phyloP scores from a whole-genome alignment of 2,888 invertebrate species.

The Endotricha flammealis region DNA sequence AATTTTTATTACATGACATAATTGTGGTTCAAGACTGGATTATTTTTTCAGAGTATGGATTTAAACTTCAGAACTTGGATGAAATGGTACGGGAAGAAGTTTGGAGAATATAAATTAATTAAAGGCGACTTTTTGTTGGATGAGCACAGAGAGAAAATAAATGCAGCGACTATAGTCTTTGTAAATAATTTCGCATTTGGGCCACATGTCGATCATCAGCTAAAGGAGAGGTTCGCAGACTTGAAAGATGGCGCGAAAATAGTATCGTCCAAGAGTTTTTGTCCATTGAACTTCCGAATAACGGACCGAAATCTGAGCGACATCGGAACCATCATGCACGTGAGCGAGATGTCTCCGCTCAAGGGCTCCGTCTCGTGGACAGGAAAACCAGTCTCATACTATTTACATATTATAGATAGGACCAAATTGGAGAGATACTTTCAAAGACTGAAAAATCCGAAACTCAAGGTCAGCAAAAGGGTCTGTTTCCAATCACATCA shows the following conservation, averaged over 20 bases:
- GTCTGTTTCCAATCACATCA: constrained; percentile 69
- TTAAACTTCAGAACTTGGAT: constrained; percentile 95
- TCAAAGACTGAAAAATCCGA: constrained; percentile 94
- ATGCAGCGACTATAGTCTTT: constrained; percentile 96
- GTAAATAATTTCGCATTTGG: constrained; percentile 99
- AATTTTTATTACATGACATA: too few relatives aligned
- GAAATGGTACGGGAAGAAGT: constrained; percentile 98
- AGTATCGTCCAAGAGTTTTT: constrained; percentile 99
- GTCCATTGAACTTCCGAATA: constrained; percentile 98
- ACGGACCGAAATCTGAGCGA: constrained; percentile 98
- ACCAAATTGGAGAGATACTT: constrained; percentile 98
- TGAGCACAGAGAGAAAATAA: constrained; percentile 95
- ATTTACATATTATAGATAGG: constrained; percentile 98
- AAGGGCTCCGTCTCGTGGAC: constrained; percentile 99
- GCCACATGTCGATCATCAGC: constrained; percentile 96
- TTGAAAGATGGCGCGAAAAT: constrained; percentile 96
- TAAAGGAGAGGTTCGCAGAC: constrained; percentile 97
- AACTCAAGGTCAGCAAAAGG: constrained; percentile 82
- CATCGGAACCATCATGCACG: constrained; percentile 99
- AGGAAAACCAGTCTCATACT: constrained; percentile 98
- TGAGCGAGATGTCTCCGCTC: constrained; percentile 96
- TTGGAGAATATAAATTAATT: constrained; percentile 92
- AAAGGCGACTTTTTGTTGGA: constrained; percentile 97
- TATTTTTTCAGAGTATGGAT: constrained; percentile 86
- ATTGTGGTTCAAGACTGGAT: too few relatives aligned